phyloP scores from a whole-genome alignment of 2,797 vertebrate species.

The Manis pentadactyla region DNA sequence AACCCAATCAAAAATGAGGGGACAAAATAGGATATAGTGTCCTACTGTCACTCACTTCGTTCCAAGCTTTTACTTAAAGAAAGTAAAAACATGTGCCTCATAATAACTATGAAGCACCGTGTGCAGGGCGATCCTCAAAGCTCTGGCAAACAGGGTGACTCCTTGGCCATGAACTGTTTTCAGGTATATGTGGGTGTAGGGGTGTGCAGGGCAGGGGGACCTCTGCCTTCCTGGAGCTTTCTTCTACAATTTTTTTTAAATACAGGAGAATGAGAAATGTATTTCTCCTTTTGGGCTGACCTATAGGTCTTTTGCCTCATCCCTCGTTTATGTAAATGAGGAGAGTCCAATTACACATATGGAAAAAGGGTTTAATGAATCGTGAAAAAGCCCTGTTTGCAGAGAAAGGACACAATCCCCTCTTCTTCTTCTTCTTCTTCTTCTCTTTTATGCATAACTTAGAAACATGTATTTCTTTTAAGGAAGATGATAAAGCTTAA shows the following conservation, averaged over 20 bases:
- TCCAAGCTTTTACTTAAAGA: slow-evolving; percentile 67
- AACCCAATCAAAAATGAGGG: slow-evolving; percentile 58
- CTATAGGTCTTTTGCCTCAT: slow-evolving; percentile 77
- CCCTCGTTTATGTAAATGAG: slow-evolving; percentile 89
- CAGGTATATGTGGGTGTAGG: neutral
- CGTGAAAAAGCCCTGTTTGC: slow-evolving; percentile 87
- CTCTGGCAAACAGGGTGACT: neutral
- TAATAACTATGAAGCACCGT: neutral
- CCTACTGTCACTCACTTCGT: slow-evolving; percentile 59
- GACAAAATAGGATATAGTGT: slow-evolving; percentile 33
- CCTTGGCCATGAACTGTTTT: slow-evolving; percentile 35
- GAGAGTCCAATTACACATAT: slow-evolving; percentile 86
- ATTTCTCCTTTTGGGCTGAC: slow-evolving; percentile 52
- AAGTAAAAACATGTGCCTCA: slow-evolving; percentile 64
- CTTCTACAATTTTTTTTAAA: slow-evolving; percentile 34
- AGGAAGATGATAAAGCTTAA: slow-evolving; percentile 61
- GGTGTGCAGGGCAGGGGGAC: neutral
- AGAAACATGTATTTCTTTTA: slow-evolving; percentile 80
- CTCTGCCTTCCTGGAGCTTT: slow-evolving; percentile 54
- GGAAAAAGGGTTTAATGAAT: slow-evolving; percentile 90
- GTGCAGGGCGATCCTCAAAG: neutral
- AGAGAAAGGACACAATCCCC: slow-evolving; percentile 81
- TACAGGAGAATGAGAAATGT: slow-evolving; percentile 60
- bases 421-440: slow-evolving; percentile 56
- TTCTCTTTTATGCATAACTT: slow-evolving; percentile 67